These are phyloP conservation scores for Sinosuthora webbiana DNA, from an alignment of 2,113 vertebrate genomes.

Conservation along the genomic window DNA sequence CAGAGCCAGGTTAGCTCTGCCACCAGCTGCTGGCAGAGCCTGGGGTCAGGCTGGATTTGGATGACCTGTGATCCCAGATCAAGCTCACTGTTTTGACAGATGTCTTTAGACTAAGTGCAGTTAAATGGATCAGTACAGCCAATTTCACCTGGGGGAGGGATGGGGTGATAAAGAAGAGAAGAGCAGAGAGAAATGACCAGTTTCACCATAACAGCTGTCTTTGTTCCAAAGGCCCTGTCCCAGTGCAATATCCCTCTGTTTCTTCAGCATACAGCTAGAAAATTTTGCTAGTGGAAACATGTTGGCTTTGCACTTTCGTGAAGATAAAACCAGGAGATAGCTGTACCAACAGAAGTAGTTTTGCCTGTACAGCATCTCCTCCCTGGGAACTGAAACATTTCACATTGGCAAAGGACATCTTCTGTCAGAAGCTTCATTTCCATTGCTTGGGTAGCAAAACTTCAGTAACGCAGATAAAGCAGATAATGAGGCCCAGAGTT, in stretches of 20 bases:
- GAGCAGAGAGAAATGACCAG: neutral
- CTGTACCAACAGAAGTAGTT: neutral
- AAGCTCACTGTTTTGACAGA: conserved; percentile 4
- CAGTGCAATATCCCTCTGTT: neutral
- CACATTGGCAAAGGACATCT: neutral
- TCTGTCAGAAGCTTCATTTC: neutral
- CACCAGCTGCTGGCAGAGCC: neutral
- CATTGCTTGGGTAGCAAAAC: neutral
- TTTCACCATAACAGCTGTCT: neutral
- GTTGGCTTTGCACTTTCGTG: neutral
- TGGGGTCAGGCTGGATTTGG: neutral
- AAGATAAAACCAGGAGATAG: neutral
- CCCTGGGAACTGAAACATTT: neutral
- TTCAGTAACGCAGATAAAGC: neutral
- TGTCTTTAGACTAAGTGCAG: neutral
- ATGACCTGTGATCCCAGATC: neutral
- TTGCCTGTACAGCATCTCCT: neutral
- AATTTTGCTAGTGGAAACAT: neutral
- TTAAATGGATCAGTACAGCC: neutral
- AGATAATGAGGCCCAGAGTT: neutral
- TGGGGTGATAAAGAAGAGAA: neutral
- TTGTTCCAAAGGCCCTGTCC: neutral
- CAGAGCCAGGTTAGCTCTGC: neutral
- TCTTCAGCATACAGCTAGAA: neutral
- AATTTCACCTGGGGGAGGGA: neutral